Evolutionary conservation across 53 echinoderm and acorn worm genomes (phyloP).

Genomic region (Luidia sarsii): DNA sequence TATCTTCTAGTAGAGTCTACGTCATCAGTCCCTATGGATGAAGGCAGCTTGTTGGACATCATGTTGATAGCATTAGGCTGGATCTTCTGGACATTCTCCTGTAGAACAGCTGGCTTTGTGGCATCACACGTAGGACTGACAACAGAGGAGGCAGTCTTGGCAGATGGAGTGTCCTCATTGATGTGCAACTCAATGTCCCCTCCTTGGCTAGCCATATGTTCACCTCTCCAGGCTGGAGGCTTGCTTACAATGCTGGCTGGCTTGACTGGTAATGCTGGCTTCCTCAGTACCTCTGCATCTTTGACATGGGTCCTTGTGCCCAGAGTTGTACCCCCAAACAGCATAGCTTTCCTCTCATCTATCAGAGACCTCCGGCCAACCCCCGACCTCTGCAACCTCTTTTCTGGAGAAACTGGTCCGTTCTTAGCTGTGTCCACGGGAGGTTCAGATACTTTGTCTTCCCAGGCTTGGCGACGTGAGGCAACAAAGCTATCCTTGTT

Average conservation of each 20-base stretch:
- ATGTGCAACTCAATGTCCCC: conserved; percentile 26
- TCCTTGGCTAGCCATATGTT: too few relatives aligned
- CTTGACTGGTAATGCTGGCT: conserved; percentile 21
- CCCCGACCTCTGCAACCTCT: conserved; percentile 38
- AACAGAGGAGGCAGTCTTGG: conserved; percentile 17
- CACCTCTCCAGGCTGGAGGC: not conserved
- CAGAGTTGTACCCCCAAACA: conserved; percentile 44
- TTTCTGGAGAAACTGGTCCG: conserved; percentile 23
- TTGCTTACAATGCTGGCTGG: conserved; percentile 19
- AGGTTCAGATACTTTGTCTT: conserved; percentile 55
- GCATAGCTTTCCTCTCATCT: conserved; percentile 73
- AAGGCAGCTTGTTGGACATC: conserved; percentile 27
- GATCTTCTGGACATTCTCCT: conserved; percentile 48
- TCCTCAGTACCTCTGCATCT: not conserved
- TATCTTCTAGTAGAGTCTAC: conserved; percentile 35
- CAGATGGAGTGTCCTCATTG: conserved; percentile 22
- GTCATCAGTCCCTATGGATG: conserved; percentile 34
- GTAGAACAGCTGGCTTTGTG: conserved; percentile 45
- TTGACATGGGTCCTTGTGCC: conserved; percentile 12
- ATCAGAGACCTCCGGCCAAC: conserved; percentile 66
- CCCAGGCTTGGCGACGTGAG: conserved; percentile 68
- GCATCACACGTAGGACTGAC: not conserved
- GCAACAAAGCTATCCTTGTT: conserved; percentile 68
- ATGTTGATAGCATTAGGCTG: conserved; percentile 42
- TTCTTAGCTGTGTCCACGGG: conserved; percentile 36